Evolutionary conservation across 2,797 vertebrate species (phyloP), one percentile per base, ranked within the genome.

Genomic region (Margarornis squamiger): DNA sequence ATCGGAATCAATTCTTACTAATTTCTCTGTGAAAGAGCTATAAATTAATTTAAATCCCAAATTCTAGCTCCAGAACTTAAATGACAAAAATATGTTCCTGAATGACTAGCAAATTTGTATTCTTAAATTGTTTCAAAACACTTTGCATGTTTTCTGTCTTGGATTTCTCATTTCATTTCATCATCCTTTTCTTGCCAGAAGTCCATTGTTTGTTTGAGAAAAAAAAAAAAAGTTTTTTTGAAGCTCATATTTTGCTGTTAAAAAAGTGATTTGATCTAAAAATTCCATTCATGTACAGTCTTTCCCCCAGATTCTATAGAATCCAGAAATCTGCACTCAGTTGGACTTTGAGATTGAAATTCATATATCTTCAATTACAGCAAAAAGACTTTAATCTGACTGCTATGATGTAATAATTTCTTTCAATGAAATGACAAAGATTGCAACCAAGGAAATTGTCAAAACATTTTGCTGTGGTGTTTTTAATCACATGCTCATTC

Each of bases 81-180:
- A 29, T 21, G 17, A 26, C 20, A 84, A 83, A 91, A 90, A 17
- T 49, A 24, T 59, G 23, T 49, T 75, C 36, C 51, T 2, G 5
- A 36, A 23, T 68, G 52, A 70, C 38, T 52, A 57, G 13, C 11
- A 95, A 83, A 84, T 70, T 51, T 82, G 19, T 91, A 22, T 62
- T 89, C 38, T 36, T 76, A 86, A 82, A 65, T 41, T 71, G 16
- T 87, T 93, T 91, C 39, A 74, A 72, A 90, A 23, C 34, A 65
- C 4, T 84, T 62, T 38, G 3, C 11, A 20, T 68, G 21, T 83
- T 81, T 92, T 88, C 26, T 86, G 59, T 79, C 51, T 72, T 65
- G 26, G 30, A 71, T 91, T 93, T 92, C 55, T 75, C 32, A 72
- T 94, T 90, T 90, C n/a, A 77, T 89, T 93, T 92, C 32, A 89